Evolutionary conservation across 2,113 vertebrate genomes (phyloP), one percentile per base, ranked within the genome.

Genomic region (Marmota flaviventris): DNA sequence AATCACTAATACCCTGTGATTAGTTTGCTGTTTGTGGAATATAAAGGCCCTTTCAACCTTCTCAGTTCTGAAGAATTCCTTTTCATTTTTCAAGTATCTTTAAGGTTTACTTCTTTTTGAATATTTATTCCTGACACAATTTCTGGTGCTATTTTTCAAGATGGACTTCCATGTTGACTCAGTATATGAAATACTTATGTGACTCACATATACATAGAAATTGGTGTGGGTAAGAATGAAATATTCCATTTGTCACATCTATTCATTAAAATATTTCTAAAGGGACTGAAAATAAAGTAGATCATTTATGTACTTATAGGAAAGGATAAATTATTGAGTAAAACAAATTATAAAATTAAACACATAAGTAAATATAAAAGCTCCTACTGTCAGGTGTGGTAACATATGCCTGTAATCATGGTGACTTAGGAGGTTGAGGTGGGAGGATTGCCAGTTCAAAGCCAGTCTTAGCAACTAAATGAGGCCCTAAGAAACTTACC

Each of bases 251-350:
- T 83, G 11, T 88, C 37, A 91, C 17, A 78, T 22, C 7, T 39
- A 70, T 56, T 69, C 24, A 93, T 69, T 72, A 84, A 96, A 91
- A 93, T 75, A 79, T 11, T 51, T 90, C 25, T 56, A 91, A 95
- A 65, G 20, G n/a, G 25, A 32, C 7, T 78, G n/a, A 85, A 95
- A 83, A 91, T 67, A 61, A 63, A 20, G 32, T 17, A 56, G 0
- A 22, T 82, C 16, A 56, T 39, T 34, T 78, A 56, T 58, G 20
- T 37, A 37, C 48, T 63, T 34, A 69, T 34, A 25, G 67, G 63
- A 89, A 96, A 94, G 2, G 18, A n/a, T 88, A 32, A 11, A 34
- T 70, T 63, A 37, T 2, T 85, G 65, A 91, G 22, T 70, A 88
- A 84, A 90, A 72, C 22, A 63, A 84, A 61, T 53, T 73, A 27